Evolutionary conservation across 37 sponge, comb jelly and placozoan species (phyloP).

Genomic region (Petrosia ficiformis): DNA sequence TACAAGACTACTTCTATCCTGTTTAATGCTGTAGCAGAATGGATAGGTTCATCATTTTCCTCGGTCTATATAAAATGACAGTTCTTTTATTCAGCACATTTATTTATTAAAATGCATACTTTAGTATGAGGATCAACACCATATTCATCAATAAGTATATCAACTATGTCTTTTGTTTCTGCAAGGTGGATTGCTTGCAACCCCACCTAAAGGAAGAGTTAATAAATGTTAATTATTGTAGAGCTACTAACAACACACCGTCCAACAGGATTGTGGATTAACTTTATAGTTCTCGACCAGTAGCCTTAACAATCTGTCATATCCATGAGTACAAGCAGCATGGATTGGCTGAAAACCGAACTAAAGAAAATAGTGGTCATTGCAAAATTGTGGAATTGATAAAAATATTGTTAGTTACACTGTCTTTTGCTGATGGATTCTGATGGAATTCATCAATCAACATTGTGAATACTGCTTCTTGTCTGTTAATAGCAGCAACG

Average conservation of each 20-base stretch:
- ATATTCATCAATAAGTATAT: not conserved
- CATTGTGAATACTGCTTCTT: not conserved
- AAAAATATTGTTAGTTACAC: not conserved
- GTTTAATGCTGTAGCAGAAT: too few species aligned
- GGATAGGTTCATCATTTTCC: not conserved
- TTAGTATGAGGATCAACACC: not conserved
- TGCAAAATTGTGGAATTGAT: too few species aligned
- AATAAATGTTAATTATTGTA: too few species aligned
- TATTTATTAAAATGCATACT: not conserved
- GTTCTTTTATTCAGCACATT: not conserved
- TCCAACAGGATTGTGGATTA: constrained; percentile 23
- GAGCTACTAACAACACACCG: too few species aligned
- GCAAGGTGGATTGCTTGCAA: not conserved
- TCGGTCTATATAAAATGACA: not conserved
- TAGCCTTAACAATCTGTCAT: not conserved
- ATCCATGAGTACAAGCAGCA: constrained; percentile 6
- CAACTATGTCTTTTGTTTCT: not conserved
- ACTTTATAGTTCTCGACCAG: constrained; percentile 28
- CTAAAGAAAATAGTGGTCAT: not conserved
- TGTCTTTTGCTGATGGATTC: not conserved
- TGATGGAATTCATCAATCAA: constrained; percentile 20
- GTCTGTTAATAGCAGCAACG: constrained; percentile 19
- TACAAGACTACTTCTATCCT: too few species aligned
- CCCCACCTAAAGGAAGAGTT: not conserved
- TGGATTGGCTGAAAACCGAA: constrained; percentile 25